phyloP scores from a whole-genome alignment of 2,797 vertebrate species.

The Rachycentron canadum region DNA sequence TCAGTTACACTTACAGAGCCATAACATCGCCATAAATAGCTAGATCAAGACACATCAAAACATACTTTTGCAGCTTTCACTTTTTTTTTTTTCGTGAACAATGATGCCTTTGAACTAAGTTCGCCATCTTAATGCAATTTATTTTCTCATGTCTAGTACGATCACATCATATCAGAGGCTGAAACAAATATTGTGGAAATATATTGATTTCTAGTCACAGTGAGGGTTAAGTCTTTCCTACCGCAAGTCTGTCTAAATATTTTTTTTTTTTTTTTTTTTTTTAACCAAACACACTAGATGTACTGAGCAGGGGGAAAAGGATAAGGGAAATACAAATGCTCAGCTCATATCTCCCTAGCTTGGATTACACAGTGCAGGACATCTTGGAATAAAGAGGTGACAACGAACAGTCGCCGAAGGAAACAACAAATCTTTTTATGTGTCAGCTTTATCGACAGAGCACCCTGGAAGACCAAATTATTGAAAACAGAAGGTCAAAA shows the following conservation, averaged over 20 bases:
- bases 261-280: neutral
- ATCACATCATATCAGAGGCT: neutral
- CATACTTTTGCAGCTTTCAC: too few relatives aligned
- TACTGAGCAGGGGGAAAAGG: neutral
- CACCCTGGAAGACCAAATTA: neutral
- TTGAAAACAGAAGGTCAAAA: slow-evolving; percentile 32
- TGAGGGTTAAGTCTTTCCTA: neutral
- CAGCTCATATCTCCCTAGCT: neutral
- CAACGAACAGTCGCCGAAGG: neutral
- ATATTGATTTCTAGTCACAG: neutral
- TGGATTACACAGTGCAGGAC: neutral
- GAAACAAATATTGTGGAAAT: neutral
- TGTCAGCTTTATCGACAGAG: slow-evolving; percentile 31
- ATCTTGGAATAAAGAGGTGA: slow-evolving; percentile 4
- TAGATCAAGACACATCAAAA: too few relatives aligned
- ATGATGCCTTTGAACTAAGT: neutral
- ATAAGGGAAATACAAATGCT: neutral
- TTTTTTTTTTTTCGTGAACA: neutral
- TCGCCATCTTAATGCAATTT: neutral
- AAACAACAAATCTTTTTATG: slow-evolving; percentile 15
- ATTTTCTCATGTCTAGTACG: neutral
- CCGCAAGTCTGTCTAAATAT: neutral
- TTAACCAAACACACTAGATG: neutral
- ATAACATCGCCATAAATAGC: too few relatives aligned
- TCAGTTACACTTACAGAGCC: neutral